phyloP scores from a whole-genome alignment of 92 coral and sea anemone genomes.

The Parazoanthus atlanticus region DNA sequence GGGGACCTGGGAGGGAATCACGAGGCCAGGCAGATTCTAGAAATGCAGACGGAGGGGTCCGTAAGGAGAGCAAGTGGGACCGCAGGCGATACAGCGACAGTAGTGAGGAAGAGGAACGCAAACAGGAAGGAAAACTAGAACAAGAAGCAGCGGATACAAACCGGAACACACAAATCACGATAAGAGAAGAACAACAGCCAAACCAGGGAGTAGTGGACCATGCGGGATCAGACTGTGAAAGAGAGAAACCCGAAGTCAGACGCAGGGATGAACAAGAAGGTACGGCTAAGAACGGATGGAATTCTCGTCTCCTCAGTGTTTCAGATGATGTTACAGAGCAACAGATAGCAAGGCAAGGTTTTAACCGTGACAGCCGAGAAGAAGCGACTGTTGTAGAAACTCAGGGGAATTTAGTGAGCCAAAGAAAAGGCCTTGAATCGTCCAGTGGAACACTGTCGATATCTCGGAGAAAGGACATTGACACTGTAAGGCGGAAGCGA shows the following conservation, averaged over 20 bases:
- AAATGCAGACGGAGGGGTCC: slow-evolving; percentile 18
- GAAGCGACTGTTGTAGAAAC: background rate
- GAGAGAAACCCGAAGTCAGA: background rate
- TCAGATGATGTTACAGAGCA: background rate
- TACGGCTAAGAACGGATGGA: background rate
- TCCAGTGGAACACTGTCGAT: background rate
- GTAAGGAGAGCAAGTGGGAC: slow-evolving; percentile 45
- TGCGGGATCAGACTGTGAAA: slow-evolving; percentile 4
- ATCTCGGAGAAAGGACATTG: background rate
- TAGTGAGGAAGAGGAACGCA: slow-evolving; percentile 32
- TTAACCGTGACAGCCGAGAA: background rate
- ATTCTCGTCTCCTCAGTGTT: background rate
- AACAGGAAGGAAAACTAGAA: slow-evolving; percentile 12
- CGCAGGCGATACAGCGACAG: slow-evolving; percentile 43
- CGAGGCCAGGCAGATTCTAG: slow-evolving; percentile 22
- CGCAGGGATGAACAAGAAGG: background rate
- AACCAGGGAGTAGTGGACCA: background rate
- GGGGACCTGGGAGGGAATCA: slow-evolving; percentile 3
- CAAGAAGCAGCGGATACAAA: slow-evolving; percentile 22
- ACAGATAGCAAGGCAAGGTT: background rate
- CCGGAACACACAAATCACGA: background rate
- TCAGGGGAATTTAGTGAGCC: background rate
- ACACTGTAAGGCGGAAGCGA: background rate
- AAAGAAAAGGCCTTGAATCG: background rate
- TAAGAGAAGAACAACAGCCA: slow-evolving; percentile 3